Evolutionary conservation across 1,140 invertebrate species (phyloP).

Genomic region (Arctopsyche grandis): DNA sequence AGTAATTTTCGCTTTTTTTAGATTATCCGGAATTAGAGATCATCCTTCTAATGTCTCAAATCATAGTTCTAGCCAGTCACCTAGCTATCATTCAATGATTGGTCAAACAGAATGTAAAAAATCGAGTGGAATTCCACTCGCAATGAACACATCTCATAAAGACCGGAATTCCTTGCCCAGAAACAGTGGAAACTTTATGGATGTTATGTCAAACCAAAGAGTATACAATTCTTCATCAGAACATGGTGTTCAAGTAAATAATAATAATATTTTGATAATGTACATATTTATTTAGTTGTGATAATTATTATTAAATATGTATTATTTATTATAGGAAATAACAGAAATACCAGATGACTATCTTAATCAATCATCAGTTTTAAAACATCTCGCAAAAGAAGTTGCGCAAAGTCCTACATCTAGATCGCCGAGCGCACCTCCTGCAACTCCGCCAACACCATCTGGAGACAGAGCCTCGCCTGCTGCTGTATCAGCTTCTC

Average conservation of each 20-base stretch:
- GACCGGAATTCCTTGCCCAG: slow-evolving; percentile 55
- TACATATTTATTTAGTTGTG: slow-evolving; percentile 6
- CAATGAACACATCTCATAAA: slow-evolving; percentile 56
- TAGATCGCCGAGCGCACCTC: slow-evolving; percentile 59
- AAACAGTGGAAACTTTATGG: slow-evolving; percentile 61
- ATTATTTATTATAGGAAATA: slow-evolving; percentile 73
- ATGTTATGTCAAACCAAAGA: slow-evolving; percentile 60
- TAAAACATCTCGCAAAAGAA: slow-evolving; percentile 87
- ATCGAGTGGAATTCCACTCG: slow-evolving; percentile 64
- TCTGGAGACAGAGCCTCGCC: slow-evolving; percentile 47
- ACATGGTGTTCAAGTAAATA: slow-evolving; percentile 64
- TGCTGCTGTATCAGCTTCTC: slow-evolving; percentile 20
- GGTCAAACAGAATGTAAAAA: slow-evolving; percentile 59
- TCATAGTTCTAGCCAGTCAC: slow-evolving; percentile 62
- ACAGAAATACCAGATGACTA: slow-evolving; percentile 88
- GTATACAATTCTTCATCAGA: slow-evolving; percentile 64
- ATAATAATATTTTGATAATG: neutral
- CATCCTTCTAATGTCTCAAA: slow-evolving; percentile 55
- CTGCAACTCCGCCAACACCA: slow-evolving; percentile 58
- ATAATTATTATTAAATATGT: slow-evolving; percentile 9
- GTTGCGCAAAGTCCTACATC: slow-evolving; percentile 71
- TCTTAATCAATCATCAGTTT: slow-evolving; percentile 82
- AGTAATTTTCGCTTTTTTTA: slow-evolving; percentile 14
- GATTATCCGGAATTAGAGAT: slow-evolving; percentile 53
- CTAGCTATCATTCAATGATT: slow-evolving; percentile 59